Base-by-base conservation (phyloP, 2,113 vertebrate genomes). In the Cynoglossus semilaevis region DNA sequence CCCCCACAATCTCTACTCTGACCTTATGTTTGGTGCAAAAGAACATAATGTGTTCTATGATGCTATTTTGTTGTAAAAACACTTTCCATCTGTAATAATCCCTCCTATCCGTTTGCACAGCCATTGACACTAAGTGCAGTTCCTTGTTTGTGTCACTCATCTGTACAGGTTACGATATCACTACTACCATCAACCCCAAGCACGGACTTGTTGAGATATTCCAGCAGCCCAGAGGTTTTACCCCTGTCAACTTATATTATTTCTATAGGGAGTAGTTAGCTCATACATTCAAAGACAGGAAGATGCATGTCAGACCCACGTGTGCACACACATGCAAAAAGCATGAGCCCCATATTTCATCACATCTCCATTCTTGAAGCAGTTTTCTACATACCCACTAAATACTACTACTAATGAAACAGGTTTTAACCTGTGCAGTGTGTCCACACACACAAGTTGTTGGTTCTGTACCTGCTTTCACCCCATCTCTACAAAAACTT, bases 171-270 rank as follows among this genome's bases (percentile, higher is more conserved):
- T 53, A 73, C 1, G 11, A 51, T 61, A 63, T 60, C 48, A 57
- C 45, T 7, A 22, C 67, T 72, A 68, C 17, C 46, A 62, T 72
- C 67, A 64, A 57, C 38, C 48, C 51, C 72, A 81, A 64, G 84
- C 48, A 72, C 44, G 63, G 69, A 61, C 84, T 74, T 84, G 80
- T 73, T 70, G 15, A 69, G 22, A 13, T 71, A 58, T 67, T 16
- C 29, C 15, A 46, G 10, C 41, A 62, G 22, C 12, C 2, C 18
- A 12, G 12, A 51, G 34, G 43, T 60, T 67, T 48, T 22, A 7
- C 36, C 40, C 29, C 3, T 15, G 17, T 51, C 48, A 9, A 13
- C 58, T 15, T 44, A 34, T 40, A 54, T 58, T 58, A 37, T 59
- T 42, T 41, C 22, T 14, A 59, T 29, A 29, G 41, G 36, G 19